phyloP scores from a whole-genome alignment of 2,113 vertebrate species.

The Lathamus discolor region DNA sequence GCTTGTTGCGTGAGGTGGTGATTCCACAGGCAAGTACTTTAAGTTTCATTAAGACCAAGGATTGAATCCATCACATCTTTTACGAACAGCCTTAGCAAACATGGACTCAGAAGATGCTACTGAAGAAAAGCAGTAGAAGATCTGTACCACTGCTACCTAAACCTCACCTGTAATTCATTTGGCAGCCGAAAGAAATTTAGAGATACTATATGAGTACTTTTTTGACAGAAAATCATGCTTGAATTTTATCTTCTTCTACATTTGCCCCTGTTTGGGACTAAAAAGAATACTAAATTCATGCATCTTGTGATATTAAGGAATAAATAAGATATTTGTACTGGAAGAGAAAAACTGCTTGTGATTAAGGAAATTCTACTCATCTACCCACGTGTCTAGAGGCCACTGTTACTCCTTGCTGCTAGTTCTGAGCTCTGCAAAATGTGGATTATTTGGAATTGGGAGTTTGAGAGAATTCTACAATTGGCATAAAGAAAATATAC shows the following conservation, averaged over 20 bases:
- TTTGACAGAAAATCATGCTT: neutral
- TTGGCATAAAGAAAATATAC: neutral
- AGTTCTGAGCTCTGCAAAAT: neutral
- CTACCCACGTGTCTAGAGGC: neutral
- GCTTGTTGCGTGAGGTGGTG: neutral
- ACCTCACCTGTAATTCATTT: neutral
- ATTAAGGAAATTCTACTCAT: neutral
- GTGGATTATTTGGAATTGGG: neutral
- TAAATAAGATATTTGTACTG: neutral
- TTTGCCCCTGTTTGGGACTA: neutral
- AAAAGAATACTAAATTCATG: neutral
- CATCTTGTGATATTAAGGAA: neutral
- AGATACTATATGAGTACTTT: neutral
- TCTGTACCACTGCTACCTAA: neutral
- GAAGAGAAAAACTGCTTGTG: neutral
- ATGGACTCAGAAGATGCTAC: neutral
- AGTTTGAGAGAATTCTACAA: neutral
- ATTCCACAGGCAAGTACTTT: neutral
- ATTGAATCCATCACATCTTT: neutral
- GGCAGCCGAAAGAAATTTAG: neutral
- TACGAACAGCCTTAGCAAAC: neutral
- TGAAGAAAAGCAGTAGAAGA: neutral
- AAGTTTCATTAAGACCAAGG: neutral
- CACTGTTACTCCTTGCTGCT: neutral
- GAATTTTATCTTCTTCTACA: neutral